Evolutionary conservation across 2,113 vertebrate genomes (phyloP).

Genomic region (Actenoides lindsayi): DNA sequence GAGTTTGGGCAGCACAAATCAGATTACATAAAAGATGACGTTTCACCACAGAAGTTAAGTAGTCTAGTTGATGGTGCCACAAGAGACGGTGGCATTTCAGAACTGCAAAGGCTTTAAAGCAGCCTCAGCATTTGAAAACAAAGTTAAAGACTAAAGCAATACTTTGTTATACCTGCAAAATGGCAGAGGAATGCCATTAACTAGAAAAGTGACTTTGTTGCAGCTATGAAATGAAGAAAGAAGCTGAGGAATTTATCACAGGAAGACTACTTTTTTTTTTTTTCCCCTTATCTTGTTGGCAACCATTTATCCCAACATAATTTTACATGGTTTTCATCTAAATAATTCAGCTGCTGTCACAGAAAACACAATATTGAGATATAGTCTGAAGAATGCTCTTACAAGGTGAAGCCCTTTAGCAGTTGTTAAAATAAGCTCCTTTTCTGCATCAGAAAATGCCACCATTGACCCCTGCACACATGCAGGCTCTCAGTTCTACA

Average conservation of each 20-base stretch:
- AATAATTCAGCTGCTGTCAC: background rate
- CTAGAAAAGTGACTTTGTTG: background rate
- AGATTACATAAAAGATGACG: background rate
- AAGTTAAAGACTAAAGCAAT: background rate
- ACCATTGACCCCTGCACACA: accelerated
- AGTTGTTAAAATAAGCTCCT: background rate
- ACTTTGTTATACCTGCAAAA: background rate
- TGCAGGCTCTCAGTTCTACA: accelerated
- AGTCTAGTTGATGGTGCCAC: too few species aligned
- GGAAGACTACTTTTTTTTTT: background rate
- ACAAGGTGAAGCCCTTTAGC: background rate
- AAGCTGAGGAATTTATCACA: background rate
- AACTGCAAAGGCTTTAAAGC: background rate
- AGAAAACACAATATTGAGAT: background rate
- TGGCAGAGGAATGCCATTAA: background rate
- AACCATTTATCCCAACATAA: background rate
- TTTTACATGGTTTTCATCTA: background rate
- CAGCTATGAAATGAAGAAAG: background rate
- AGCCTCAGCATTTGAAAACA: background rate
- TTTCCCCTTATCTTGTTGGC: background rate
- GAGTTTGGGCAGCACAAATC: background rate
- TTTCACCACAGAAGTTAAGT: background rate
- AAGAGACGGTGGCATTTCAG: background rate
- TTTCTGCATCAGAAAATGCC: background rate
- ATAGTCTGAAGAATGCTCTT: background rate